A percentile compares a stretch with the other conserved stretches of the same genome.
These are phyloP conservation scores for Netelia virgata DNA, from an alignment of 2,888 invertebrate species.

Conservation along the genomic window DNA sequence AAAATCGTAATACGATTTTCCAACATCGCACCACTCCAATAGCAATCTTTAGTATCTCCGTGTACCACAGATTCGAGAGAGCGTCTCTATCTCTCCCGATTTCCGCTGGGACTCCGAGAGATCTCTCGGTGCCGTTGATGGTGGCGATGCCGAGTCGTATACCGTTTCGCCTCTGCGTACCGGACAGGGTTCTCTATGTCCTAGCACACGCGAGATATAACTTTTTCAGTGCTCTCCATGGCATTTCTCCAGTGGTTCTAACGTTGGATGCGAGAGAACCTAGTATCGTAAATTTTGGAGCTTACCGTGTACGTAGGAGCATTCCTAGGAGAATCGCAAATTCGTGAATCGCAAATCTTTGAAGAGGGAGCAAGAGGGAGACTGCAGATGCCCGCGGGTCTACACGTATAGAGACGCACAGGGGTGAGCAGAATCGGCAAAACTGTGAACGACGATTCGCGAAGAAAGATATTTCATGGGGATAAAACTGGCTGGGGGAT, in stretches of 20 bases:
- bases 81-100: neutral
- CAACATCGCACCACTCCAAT: neutral
- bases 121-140: neutral
- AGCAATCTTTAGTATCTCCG: conserved; percentile 12
- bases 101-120: conserved; percentile 33
- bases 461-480: conserved; percentile 13
- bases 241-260: conserved; percentile 22
- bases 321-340: conserved; percentile 61
- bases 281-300: conserved; percentile 47
- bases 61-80: neutral
- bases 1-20: conserved; percentile 48
- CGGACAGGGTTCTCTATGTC: neutral
- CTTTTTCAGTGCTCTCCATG: conserved; percentile 1
- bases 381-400: no score
- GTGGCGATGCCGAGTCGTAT: conserved; percentile 2
- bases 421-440: neutral
- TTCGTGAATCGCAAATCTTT: conserved; percentile 60
- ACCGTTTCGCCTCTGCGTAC: conserved; percentile 24
- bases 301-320: conserved; percentile 23
- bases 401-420: neutral
- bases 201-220: no score
- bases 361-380: neutral
- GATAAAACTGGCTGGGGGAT: no score
- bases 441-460: conserved; percentile 6
- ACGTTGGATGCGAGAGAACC: neutral